phyloP scores from a whole-genome alignment of 2,888 invertebrate species.

The Eupithecia tripunctaria region DNA sequence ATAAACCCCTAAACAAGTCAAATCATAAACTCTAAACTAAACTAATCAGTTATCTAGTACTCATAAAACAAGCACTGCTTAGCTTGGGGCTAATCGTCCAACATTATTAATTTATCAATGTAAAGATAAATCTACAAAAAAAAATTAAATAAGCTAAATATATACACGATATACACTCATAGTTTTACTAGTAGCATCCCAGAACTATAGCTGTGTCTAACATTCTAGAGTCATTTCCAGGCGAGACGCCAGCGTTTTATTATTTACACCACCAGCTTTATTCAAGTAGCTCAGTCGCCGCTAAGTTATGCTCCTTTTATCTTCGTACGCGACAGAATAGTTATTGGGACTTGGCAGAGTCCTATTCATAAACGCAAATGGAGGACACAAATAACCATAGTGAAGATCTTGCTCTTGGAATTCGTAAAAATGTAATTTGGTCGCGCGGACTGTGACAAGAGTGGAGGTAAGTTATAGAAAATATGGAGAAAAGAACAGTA shows the following conservation, averaged over 20 bases:
- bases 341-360: conserved; percentile 40
- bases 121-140: too few relatives aligned
- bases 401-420: background rate
- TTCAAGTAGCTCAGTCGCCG: conserved; percentile 43
- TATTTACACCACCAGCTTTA: conserved; percentile 46
- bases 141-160: background rate
- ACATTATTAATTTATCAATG: too few relatives aligned
- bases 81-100: too few relatives aligned
- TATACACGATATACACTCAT: background rate
- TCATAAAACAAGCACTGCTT: too few relatives aligned
- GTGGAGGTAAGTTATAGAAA: background rate
- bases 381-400: conserved; percentile 6
- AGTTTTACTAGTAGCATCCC: conserved; percentile 15
- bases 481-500: too few relatives aligned
- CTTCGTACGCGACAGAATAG: conserved; percentile 33
- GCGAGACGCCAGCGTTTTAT: conserved; percentile 47
- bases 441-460: background rate
- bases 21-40: background rate
- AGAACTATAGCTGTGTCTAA: conserved; percentile 56
- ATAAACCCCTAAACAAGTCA: background rate
- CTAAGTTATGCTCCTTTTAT: conserved; percentile 39
- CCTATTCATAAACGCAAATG: conserved; percentile 16
- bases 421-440: background rate
- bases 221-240: conserved; percentile 57
- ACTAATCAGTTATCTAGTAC: too few relatives aligned